Conservation (phyloP, 2,797 vertebrate genomes). For the Danio jaintianensis region DNA sequence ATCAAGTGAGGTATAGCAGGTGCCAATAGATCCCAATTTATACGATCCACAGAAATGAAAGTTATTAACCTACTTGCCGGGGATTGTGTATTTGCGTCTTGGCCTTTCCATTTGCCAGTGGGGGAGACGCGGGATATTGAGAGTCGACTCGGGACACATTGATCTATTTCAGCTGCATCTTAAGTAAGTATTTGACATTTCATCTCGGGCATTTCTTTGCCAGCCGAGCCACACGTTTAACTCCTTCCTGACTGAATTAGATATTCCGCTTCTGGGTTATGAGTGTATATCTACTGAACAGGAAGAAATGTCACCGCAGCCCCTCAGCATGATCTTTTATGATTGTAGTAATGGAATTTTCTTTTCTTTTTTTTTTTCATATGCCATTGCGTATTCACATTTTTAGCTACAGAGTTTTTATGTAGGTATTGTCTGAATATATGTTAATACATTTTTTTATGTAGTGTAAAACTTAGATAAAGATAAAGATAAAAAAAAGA, state of each 20-base stretch:
- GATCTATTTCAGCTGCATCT: constrained; percentile 62
- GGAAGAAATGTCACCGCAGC: constrained; percentile 24
- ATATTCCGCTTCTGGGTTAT: background rate
- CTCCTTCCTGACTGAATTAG: constrained; percentile 40
- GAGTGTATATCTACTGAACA: background rate
- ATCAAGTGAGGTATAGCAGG: constrained; percentile 73
- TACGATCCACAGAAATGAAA: constrained; percentile 70
- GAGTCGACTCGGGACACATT: constrained; percentile 52
- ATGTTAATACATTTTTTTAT: no score
- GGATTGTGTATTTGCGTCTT: constrained; percentile 53
- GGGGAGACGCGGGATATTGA: constrained; percentile 46
- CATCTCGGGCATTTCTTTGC: constrained; percentile 37
- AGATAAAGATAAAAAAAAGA: no score
- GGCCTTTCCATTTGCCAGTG: constrained; percentile 59
- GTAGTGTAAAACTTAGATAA: no score
- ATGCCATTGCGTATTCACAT: constrained; percentile 5
- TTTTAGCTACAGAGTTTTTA: constrained; percentile 36
- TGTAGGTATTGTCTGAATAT: no score
- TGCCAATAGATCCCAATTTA: constrained; percentile 79
- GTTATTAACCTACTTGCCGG: constrained; percentile 74
- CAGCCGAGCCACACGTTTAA: constrained; percentile 53
- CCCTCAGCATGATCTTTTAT: constrained; percentile 6
- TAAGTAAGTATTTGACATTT: constrained; percentile 67
- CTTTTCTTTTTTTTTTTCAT: constrained; percentile 21
- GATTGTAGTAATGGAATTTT: constrained; percentile 13